These are phyloP conservation scores for Drosophila longiperda DNA, from an alignment of 2,888 invertebrate species.

Conservation along the genomic window DNA sequence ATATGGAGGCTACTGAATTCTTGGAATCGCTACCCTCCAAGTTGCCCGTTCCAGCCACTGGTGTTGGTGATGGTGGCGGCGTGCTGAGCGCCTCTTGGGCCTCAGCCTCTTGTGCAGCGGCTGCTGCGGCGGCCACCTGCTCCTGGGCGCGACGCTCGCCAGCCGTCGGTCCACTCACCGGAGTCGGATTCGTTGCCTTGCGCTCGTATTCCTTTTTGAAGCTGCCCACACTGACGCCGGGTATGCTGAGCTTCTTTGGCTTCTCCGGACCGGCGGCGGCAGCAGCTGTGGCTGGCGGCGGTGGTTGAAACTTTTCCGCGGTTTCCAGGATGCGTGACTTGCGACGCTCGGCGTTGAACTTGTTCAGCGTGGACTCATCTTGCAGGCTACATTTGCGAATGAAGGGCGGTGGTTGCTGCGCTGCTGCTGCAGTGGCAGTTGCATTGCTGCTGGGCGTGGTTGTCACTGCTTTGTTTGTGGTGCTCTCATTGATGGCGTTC, in stretches of 20 bases:
- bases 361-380: slow-evolving; percentile 81
- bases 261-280: slow-evolving; percentile 85
- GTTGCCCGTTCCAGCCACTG: slow-evolving; percentile 53
- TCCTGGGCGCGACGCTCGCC: slow-evolving; percentile 81
- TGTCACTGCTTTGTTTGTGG: slow-evolving; percentile 42
- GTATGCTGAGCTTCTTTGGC: slow-evolving; percentile 92
- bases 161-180: slow-evolving; percentile 82
- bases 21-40: slow-evolving; percentile 86
- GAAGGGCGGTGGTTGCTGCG: slow-evolving; percentile 58
- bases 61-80: slow-evolving; percentile 83
- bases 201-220: slow-evolving; percentile 94
- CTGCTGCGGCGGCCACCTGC: slow-evolving; percentile 78
- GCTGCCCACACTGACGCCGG: slow-evolving; percentile 93
- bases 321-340: slow-evolving; percentile 89
- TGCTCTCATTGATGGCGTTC: slow-evolving; percentile 81
- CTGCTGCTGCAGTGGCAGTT: slow-evolving; percentile 7
- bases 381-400: slow-evolving; percentile 84
- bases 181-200: slow-evolving; percentile 88
- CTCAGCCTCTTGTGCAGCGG: slow-evolving; percentile 63
- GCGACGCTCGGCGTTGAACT: slow-evolving; percentile 87
- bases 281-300: slow-evolving; percentile 64
- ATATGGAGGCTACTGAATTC: slow-evolving; percentile 85
- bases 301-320: slow-evolving; percentile 89
- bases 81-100: slow-evolving; percentile 71
- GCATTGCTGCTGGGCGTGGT: slow-evolving; percentile 18